phyloP scores from a whole-genome alignment of 2,888 invertebrate species.

The Helobdella robusta region DNA sequence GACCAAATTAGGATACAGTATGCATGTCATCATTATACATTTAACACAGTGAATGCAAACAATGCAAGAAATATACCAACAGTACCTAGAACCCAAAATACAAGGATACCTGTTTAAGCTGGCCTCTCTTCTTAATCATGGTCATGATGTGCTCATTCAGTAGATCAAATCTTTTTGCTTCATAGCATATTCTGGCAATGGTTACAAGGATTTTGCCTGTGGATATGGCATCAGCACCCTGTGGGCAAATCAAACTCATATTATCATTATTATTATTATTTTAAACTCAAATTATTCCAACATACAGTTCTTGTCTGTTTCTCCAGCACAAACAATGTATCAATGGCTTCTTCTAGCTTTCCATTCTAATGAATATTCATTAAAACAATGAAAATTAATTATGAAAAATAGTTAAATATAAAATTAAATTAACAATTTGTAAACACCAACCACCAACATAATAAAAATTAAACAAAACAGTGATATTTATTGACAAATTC shows the following conservation, averaged over 20 bases:
- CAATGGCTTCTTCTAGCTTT: constrained; percentile 83
- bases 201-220: constrained; percentile 84
- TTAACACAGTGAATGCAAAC: no score
- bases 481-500: background rate
- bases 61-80: no score
- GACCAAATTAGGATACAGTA: background rate
- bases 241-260: constrained; percentile 36
- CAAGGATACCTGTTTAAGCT: constrained; percentile 64
- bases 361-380: constrained; percentile 56
- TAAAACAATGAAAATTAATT: constrained; percentile 18
- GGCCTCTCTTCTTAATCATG: constrained; percentile 83
- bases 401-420: background rate
- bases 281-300: background rate
- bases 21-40: no score
- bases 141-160: constrained; percentile 85
- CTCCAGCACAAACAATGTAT: constrained; percentile 78
- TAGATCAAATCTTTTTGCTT: constrained; percentile 80
- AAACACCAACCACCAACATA: no score
- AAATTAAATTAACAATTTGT: no score
- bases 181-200: constrained; percentile 75
- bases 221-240: constrained; percentile 89
- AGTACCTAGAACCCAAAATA: no score
- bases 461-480: background rate
- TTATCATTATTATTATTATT: background rate
- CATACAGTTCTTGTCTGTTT: constrained; percentile 85